Conservation (phyloP, 2,113 vertebrate genomes). For the Ptilonorhynchus violaceus region DNA sequence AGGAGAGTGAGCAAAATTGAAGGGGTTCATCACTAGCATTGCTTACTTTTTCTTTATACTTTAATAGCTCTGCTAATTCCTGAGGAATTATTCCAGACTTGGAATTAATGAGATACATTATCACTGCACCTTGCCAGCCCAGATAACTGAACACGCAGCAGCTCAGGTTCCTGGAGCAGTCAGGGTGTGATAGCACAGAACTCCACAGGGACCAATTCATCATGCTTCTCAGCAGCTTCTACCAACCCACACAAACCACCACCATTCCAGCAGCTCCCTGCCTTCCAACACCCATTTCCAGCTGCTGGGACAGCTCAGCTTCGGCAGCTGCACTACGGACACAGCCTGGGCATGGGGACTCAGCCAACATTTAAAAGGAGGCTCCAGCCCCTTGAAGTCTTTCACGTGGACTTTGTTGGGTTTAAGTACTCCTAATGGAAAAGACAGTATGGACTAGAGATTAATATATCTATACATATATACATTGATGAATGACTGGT, state of each 20-base stretch:
- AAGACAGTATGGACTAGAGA: background rate
- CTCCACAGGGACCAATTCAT: background rate
- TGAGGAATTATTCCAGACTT: background rate
- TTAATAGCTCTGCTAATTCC: background rate
- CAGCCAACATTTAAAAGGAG: background rate
- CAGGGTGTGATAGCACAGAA: background rate
- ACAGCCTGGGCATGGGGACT: accelerated
- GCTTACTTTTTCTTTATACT: background rate
- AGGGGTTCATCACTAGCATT: background rate
- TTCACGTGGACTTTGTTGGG: background rate
- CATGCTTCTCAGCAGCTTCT: background rate
- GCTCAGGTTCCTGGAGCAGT: background rate
- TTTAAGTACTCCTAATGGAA: background rate
- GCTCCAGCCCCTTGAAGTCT: background rate
- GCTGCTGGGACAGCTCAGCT: background rate
- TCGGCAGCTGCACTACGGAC: background rate
- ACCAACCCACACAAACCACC: background rate
- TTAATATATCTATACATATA: background rate
- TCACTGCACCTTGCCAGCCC: accelerated
- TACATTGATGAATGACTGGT: background rate
- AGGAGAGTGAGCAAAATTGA: background rate
- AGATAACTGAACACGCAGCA: background rate
- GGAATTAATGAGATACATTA: background rate
- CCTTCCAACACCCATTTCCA: background rate
- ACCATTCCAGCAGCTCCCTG: background rate